These are phyloP conservation scores for Chloroclysta siterata DNA, from an alignment of 2,888 invertebrate genomes.

Conservation along the genomic window DNA sequence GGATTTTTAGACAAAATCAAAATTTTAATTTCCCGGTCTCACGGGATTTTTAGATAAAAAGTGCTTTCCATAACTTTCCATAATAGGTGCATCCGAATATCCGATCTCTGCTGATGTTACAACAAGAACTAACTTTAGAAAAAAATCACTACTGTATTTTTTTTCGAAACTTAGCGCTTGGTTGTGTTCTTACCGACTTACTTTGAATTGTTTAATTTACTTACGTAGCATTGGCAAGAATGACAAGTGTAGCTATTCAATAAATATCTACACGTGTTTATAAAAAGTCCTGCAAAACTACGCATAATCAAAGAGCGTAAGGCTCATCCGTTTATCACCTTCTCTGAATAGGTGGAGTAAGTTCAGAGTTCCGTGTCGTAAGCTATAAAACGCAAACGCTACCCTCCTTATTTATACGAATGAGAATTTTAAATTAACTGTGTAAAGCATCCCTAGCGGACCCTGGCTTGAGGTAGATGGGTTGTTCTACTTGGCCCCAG, in stretches of 20 bases:
- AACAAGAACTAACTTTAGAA: too few relatives aligned
- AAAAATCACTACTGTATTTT: too few relatives aligned
- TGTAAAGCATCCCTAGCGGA: slow-evolving; percentile 74
- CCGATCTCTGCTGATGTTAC: too few relatives aligned
- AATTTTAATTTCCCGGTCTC: too few relatives aligned
- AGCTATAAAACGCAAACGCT: slow-evolving; percentile 84
- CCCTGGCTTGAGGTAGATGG: slow-evolving; percentile 54
- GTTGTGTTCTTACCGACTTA: too few relatives aligned
- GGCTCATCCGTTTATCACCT: not conserved
- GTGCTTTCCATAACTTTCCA: too few relatives aligned
- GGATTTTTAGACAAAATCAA: too few relatives aligned
- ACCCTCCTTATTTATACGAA: slow-evolving; percentile 84
- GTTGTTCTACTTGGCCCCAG: slow-evolving; percentile 53
- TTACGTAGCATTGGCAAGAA: not conserved
- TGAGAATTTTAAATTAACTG: slow-evolving; percentile 85
- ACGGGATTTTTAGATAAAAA: too few relatives aligned
- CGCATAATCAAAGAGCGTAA: slow-evolving; percentile 1
- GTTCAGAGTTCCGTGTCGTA: slow-evolving; percentile 40
- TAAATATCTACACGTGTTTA: too few relatives aligned
- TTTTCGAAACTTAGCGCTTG: too few relatives aligned
- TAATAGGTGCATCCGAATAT: too few relatives aligned
- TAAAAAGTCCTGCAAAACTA: not conserved
- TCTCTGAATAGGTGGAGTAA: not conserved
- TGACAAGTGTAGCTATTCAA: too few relatives aligned
- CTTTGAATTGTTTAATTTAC: not conserved